Conservation (phyloP, 2,888 invertebrate species). For the Hypercompe scribonia region DNA sequence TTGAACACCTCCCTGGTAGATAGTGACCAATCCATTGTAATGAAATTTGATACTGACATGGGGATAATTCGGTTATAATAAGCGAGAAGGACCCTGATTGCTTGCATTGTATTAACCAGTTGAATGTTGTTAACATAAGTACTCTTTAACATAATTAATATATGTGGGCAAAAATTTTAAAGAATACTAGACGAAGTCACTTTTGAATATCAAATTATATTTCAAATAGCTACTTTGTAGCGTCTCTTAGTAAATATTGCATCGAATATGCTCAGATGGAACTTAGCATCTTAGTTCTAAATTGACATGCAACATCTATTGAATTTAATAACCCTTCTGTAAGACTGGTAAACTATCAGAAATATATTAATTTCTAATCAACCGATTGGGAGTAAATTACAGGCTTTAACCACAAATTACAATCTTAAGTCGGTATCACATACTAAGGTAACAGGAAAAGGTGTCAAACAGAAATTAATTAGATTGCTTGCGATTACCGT, state of each 20-base stretch:
- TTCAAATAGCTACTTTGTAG: too few relatives aligned
- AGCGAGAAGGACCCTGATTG: background rate
- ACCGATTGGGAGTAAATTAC: conserved; percentile 1
- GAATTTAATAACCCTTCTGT: background rate
- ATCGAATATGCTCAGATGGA: too few relatives aligned
- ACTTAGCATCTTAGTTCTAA: background rate
- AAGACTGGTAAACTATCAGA: background rate
- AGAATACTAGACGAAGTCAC: too few relatives aligned
- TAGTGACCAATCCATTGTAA: background rate
- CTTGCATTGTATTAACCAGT: background rate
- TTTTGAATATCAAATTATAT: too few relatives aligned
- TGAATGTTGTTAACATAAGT: too few relatives aligned
- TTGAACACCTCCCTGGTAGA: background rate
- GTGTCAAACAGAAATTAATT: conserved; percentile 57
- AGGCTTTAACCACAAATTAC: conserved; percentile 2
- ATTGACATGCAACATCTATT: background rate
- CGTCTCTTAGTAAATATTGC: too few relatives aligned
- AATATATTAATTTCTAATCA: background rate
- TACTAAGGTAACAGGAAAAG: conserved; percentile 50
- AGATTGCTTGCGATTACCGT: conserved; percentile 53
- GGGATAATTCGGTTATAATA: background rate
- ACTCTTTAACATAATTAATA: too few relatives aligned
- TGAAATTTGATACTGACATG: background rate
- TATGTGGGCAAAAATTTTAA: too few relatives aligned
- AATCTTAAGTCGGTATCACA: conserved; percentile 22